Percentiles rank a stretch among this genome's conserved stretches.
Evolutionary conservation across 2,797 vertebrate genomes (phyloP).

Genomic region (Picus viridis): DNA sequence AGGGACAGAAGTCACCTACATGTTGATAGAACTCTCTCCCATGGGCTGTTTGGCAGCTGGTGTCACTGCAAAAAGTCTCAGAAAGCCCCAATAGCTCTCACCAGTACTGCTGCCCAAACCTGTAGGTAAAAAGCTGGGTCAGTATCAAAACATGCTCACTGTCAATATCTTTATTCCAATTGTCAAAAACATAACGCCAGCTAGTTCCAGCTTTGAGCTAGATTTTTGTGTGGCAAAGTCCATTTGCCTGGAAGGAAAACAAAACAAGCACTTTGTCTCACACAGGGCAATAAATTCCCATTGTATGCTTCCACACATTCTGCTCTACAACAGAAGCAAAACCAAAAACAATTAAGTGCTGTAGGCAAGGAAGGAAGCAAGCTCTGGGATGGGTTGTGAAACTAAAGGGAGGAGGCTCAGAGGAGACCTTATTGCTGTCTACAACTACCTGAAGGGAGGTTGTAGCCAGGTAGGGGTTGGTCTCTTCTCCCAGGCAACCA

Average conservation of each 20-base stretch:
- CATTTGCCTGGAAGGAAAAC: background rate
- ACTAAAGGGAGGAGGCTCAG: too few relatives aligned
- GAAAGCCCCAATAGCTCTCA: background rate
- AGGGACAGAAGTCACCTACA: background rate
- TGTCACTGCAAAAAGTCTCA: background rate
- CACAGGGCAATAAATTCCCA: background rate
- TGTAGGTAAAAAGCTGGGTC: background rate
- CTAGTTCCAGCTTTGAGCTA: background rate
- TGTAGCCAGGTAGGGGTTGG: too few relatives aligned
- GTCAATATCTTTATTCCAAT: background rate
- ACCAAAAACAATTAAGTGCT: too few relatives aligned
- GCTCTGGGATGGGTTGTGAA: too few relatives aligned
- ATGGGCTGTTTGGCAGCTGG: background rate
- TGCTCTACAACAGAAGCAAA: background rate
- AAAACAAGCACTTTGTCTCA: background rate
- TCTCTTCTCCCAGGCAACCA: too few relatives aligned
- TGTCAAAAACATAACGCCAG: background rate
- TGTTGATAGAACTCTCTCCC: background rate
- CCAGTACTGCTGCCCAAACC: background rate
- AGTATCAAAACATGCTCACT: background rate
- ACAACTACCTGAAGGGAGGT: too few relatives aligned
- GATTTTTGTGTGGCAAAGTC: background rate
- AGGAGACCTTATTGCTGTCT: too few relatives aligned
- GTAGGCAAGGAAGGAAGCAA: too few relatives aligned
- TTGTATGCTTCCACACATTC: background rate